Percentiles rank a stretch among this genome's conserved stretches.
phyloP scores from a whole-genome alignment of 2,888 invertebrate species.

The Geophilus truncorum region DNA sequence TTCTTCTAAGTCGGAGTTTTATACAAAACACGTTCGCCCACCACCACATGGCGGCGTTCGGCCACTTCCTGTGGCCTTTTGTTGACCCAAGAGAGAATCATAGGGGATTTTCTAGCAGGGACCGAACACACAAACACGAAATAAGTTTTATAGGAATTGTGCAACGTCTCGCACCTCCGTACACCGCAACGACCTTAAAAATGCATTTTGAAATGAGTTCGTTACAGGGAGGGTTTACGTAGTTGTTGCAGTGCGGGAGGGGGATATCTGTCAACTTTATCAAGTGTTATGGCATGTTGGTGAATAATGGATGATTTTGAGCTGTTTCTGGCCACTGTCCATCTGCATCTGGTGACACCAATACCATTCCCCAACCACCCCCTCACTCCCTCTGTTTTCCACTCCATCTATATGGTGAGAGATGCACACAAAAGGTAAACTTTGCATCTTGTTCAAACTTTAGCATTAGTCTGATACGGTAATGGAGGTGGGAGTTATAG shows the following conservation, averaged over 20 bases:
- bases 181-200: neutral
- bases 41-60: neutral
- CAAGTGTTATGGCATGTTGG: conserved; percentile 16
- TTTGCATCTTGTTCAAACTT: conserved; percentile 21
- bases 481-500: neutral
- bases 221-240: neutral
- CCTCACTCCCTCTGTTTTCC: neutral
- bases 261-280: conserved; percentile 25
- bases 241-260: conserved; percentile 21
- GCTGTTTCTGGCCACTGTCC: conserved; percentile 27
- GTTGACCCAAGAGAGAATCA: conserved; percentile 22
- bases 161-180: neutral
- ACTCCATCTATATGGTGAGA: conserved; percentile 10
- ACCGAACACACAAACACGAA: conserved; percentile 14
- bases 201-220: neutral
- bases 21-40: neutral
- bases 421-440: conserved; percentile 3
- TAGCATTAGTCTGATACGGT: neutral
- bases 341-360: conserved; percentile 25
- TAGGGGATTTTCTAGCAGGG: neutral
- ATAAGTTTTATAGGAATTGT: conserved; percentile 27
- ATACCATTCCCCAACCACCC: neutral
- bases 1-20: neutral
- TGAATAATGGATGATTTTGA: conserved; percentile 23
- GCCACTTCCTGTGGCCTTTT: neutral